phyloP scores from a whole-genome alignment of 1,140 invertebrate species.

The Leptinotarsa defecta region DNA sequence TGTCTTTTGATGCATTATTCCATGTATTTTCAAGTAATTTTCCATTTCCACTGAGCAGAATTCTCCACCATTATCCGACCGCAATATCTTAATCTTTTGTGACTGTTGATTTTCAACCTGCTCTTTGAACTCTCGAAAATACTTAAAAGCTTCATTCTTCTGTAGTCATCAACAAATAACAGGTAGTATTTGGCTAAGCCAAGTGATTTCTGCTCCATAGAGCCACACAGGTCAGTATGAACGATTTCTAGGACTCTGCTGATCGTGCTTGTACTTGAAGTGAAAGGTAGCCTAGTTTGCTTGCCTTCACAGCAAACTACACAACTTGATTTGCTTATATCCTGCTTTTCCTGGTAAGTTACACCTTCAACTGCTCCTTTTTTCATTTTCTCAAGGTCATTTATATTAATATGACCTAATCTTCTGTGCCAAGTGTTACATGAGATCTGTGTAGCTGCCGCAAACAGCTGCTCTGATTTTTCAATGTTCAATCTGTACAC shows the following conservation, averaged over 20 bases:
- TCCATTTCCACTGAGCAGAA: conserved; percentile 41
- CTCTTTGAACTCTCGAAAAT: conserved; percentile 46
- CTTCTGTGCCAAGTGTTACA: conserved; percentile 38
- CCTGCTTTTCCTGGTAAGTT: too few species aligned
- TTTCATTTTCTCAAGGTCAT: conserved; percentile 33
- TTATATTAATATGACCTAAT: conserved; percentile 45
- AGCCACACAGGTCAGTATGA: conserved; percentile 47
- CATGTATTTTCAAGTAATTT: conserved; percentile 41
- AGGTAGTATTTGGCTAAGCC: conserved; percentile 46
- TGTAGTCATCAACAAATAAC: conserved; percentile 53
- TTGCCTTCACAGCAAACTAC: conserved; percentile 45
- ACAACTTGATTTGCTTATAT: conserved; percentile 30
- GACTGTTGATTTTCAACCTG: conserved; percentile 38
- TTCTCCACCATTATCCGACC: conserved; percentile 43
- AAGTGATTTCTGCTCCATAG: conserved; percentile 44
- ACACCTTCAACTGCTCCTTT: conserved; percentile 36
- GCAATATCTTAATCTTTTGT: conserved; percentile 49
- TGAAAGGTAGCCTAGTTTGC: conserved; percentile 40
- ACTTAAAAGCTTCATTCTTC: conserved; percentile 42
- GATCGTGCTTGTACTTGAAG: too few species aligned
- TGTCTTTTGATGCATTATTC: conserved; percentile 43
- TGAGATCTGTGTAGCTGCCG: conserved; percentile 28
- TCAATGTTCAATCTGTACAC: conserved; percentile 46
- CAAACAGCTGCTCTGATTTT: conserved; percentile 24
- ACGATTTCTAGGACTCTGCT: conserved; percentile 45